Evolutionary conservation across 2,797 vertebrate genomes (phyloP).

Genomic region (Gouania willdenowi): DNA sequence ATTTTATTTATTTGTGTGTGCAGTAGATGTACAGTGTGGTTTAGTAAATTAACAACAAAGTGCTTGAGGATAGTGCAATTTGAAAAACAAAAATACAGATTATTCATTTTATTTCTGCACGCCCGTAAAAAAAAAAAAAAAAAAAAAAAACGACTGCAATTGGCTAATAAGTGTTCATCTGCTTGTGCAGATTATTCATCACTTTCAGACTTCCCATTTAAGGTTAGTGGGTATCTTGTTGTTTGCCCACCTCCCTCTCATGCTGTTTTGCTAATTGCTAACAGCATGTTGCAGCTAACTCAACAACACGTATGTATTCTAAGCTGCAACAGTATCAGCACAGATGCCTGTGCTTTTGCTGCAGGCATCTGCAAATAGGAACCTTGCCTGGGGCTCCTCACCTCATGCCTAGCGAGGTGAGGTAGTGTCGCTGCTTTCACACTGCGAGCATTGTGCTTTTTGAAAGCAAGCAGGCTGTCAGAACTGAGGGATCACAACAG

Average conservation of each 20-base stretch:
- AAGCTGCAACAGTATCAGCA: slow-evolving; percentile 24
- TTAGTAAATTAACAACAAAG: not conserved
- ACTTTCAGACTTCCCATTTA: slow-evolving; percentile 11
- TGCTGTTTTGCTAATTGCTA: slow-evolving; percentile 35
- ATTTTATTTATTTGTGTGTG: slow-evolving; percentile 2
- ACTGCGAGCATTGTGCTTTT: not conserved
- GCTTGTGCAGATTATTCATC: slow-evolving; percentile 17
- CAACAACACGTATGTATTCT: slow-evolving; percentile 19
- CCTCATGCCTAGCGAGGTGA: slow-evolving; percentile 28
- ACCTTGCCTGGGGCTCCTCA: slow-evolving; percentile 54
- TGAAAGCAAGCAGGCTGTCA: slow-evolving; percentile 21
- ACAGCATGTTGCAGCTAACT: slow-evolving; percentile 11
- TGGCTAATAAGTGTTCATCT: slow-evolving; percentile 4
- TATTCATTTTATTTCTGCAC: not conserved
- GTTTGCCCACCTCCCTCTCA: slow-evolving; percentile 15
- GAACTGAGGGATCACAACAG: slow-evolving; percentile 8
- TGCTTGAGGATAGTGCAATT: not conserved
- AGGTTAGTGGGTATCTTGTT: slow-evolving; percentile 10
- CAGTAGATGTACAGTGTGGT: not conserved
- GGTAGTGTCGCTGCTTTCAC: not conserved
- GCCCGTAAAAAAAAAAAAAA: slow-evolving; percentile 5
- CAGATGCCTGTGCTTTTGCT: slow-evolving; percentile 44
- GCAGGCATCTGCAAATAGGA: slow-evolving; percentile 58
- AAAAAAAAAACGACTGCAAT: slow-evolving; percentile 2
- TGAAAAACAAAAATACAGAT: not conserved